Evolutionary conservation across 1,140 invertebrate species (phyloP).

Genomic region (Saccostrea glomerata): DNA sequence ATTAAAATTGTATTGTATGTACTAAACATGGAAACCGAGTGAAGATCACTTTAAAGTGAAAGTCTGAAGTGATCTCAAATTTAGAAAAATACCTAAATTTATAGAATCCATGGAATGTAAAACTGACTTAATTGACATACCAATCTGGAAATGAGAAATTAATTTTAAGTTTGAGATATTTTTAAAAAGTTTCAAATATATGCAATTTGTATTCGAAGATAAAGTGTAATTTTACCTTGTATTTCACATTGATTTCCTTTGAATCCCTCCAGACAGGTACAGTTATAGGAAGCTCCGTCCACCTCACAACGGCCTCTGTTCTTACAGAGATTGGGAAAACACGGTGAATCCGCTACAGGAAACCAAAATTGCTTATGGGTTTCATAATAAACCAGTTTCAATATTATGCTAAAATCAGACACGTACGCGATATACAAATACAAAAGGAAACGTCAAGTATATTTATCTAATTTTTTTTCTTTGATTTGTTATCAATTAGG

Average conservation of each 20-base stretch:
- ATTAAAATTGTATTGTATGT: too few relatives aligned
- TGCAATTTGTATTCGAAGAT: too few relatives aligned
- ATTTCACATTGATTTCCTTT: neutral
- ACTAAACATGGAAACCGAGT: too few relatives aligned
- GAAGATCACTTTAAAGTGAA: neutral
- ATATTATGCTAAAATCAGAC: too few relatives aligned
- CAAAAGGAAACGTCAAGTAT: too few relatives aligned
- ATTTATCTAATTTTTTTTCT: too few relatives aligned
- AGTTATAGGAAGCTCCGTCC: neutral
- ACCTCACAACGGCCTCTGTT: neutral
- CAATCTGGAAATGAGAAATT: neutral
- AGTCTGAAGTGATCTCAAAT: neutral
- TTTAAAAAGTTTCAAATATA: neutral
- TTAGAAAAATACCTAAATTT: too few relatives aligned
- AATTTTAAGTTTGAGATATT: neutral
- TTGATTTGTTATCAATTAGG: neutral
- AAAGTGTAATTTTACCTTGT: neutral
- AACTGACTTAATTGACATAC: too few relatives aligned
- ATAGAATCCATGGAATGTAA: too few relatives aligned
- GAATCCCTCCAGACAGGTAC: neutral
- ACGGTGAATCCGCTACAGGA: neutral
- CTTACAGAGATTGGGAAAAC: conserved; percentile 14
- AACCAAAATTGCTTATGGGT: neutral
- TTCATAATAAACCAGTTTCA: too few relatives aligned
- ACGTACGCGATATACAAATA: too few relatives aligned